Conservation (phyloP, 2,113 vertebrate genomes). For the Chaenocephalus aceratus region DNA sequence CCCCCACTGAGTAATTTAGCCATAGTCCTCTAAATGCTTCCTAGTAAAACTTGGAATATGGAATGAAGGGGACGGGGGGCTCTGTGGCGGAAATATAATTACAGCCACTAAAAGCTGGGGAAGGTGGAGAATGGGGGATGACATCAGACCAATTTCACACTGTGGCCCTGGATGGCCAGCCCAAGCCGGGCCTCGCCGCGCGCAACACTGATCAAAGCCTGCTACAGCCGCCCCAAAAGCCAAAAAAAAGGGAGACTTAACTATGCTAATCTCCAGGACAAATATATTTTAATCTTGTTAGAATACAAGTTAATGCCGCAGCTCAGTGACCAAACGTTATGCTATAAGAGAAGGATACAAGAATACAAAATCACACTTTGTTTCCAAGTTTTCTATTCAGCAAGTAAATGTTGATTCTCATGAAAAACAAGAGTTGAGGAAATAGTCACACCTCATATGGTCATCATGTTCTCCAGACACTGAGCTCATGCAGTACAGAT, state of each 20-base stretch:
- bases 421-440: conserved; percentile 9
- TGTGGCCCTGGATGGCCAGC: conserved; percentile 90
- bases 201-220: conserved; percentile 98
- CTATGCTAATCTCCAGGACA: conserved; percentile 99
- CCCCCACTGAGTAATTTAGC: conserved; percentile 88
- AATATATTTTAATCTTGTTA: conserved; percentile 99
- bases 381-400: conserved; percentile 17
- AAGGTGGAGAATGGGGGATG: conserved; percentile 94
- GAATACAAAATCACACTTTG: conserved; percentile 70
- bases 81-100: conserved; percentile 99
- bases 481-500: background rate
- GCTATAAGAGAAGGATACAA: conserved; percentile 76
- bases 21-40: conserved; percentile 91
- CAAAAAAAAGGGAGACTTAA: conserved; percentile 90
- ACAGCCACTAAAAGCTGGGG: conserved; percentile 93
- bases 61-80: conserved; percentile 93
- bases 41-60: conserved; percentile 97
- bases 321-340: conserved; percentile 94
- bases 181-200: conserved; percentile 91
- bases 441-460: background rate
- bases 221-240: conserved; percentile 88
- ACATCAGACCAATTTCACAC: conserved; percentile 99
- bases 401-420: background rate
- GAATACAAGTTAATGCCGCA: conserved; percentile 99
- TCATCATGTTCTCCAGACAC: background rate